These are phyloP conservation scores for Anthrax anthrax DNA, from an alignment of 2,888 invertebrate species.

Conservation along the genomic window DNA sequence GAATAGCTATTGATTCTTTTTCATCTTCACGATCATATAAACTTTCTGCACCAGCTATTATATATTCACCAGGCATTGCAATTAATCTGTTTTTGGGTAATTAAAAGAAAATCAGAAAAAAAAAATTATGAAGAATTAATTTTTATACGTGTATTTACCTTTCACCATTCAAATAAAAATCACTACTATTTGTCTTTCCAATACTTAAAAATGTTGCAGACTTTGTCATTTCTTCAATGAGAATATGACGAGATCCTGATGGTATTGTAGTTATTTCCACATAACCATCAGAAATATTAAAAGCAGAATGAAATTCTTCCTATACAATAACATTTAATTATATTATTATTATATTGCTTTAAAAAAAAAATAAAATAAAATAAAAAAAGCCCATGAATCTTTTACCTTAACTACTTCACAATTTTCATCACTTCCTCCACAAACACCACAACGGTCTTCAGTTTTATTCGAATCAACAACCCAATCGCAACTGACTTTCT, in stretches of 20 bases:
- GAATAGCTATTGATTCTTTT: slow-evolving; percentile 65
- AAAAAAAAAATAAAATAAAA: too few species aligned
- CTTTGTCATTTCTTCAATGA: slow-evolving; percentile 58
- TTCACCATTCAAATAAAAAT: slow-evolving; percentile 66
- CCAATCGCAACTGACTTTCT: slow-evolving; percentile 90
- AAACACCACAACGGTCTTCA: slow-evolving; percentile 76
- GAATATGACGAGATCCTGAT: slow-evolving; percentile 62
- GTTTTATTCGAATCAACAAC: slow-evolving; percentile 60
- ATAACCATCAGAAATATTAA: slow-evolving; percentile 46
- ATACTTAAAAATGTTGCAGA: slow-evolving; percentile 72
- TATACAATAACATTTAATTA: background rate
- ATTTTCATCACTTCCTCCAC: slow-evolving; percentile 68
- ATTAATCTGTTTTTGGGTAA: slow-evolving; percentile 53
- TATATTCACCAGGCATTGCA: slow-evolving; percentile 64
- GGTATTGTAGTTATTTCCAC: slow-evolving; percentile 53
- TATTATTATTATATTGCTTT: slow-evolving; percentile 13
- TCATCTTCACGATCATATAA: slow-evolving; percentile 65
- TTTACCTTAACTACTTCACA: slow-evolving; percentile 52
- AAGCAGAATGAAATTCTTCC: slow-evolving; percentile 28
- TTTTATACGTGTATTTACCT: slow-evolving; percentile 37
- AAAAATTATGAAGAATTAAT: background rate
- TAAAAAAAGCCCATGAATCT: too few species aligned
- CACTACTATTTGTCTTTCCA: slow-evolving; percentile 49
- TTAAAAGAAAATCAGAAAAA: slow-evolving; percentile 14
- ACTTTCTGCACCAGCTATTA: slow-evolving; percentile 63